Percentiles rank a stretch among this genome's conserved stretches.
These are phyloP conservation scores for Pardalotus punctatus DNA, from an alignment of 2,113 vertebrate species.

Conservation along the genomic window DNA sequence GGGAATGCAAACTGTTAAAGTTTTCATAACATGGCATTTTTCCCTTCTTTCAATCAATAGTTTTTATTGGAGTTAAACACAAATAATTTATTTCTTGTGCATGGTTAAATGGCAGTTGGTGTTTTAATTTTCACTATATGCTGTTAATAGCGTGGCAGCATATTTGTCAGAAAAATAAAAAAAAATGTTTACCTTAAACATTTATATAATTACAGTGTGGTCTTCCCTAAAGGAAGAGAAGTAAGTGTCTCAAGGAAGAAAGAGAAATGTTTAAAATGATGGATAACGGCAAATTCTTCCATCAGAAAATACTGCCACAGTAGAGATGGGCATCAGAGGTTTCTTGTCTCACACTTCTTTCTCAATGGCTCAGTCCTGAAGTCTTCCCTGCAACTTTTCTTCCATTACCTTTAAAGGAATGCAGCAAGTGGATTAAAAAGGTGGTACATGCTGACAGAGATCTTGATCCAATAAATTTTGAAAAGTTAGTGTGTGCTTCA, in stretches of 20 bases:
- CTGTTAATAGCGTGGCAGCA: background rate
- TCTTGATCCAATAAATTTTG: background rate
- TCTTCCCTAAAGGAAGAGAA: background rate
- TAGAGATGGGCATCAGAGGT: background rate
- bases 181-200: background rate
- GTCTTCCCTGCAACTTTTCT: background rate
- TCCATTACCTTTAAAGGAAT: background rate
- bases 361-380: background rate
- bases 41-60: background rate
- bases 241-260: background rate
- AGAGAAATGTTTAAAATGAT: background rate
- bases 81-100: background rate
- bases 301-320: background rate
- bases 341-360: background rate
- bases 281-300: background rate
- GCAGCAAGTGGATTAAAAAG: background rate
- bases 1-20: background rate
- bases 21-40: slow-evolving; percentile 13
- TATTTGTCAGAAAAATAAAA: background rate
- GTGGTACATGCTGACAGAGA: background rate
- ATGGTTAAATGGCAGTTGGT: background rate
- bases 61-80: background rate
- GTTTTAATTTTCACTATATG: slow-evolving; percentile 3
- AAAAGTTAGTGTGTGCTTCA: background rate
- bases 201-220: background rate